Percentiles rank a stretch among this genome's conserved stretches.
These are phyloP conservation scores for Emydura subglobosa DNA, from an alignment of 2,113 vertebrate genomes.

Conservation along the genomic window DNA sequence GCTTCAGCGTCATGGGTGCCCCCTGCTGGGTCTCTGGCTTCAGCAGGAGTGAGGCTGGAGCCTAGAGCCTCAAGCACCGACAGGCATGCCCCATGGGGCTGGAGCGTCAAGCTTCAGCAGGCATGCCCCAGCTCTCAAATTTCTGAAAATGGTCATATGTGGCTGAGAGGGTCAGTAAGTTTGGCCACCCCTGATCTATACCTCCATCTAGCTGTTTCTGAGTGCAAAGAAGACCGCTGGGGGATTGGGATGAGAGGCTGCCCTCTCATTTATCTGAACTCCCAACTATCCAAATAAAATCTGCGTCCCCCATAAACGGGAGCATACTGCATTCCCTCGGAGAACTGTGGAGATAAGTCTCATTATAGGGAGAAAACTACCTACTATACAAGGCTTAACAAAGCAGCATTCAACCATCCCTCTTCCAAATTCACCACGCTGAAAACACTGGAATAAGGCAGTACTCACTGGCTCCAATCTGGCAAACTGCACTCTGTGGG, in stretches of 20 bases:
- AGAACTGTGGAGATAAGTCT: not conserved
- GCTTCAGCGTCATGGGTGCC: no score
- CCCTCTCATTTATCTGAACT: not conserved
- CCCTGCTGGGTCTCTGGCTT: no score
- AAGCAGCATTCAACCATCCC: not conserved
- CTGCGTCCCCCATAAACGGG: not conserved
- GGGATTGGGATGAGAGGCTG: not conserved
- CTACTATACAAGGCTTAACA: not conserved
- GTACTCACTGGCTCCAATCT: not conserved
- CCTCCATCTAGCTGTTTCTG: not conserved
- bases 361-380: not conserved
- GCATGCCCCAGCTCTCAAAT: no score
- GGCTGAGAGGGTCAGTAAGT: no score
- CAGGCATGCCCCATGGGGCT: no score
- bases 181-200: no score
- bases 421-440: not conserved
- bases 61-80: no score
- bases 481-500: not conserved
- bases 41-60: no score
- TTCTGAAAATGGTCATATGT: no score
- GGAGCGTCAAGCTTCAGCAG: no score
- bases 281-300: not conserved
- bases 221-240: not conserved
- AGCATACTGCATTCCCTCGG: not conserved
- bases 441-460: not conserved